Conservation (phyloP, 2,888 invertebrate species). For the Megalurothrips usitatus region DNA sequence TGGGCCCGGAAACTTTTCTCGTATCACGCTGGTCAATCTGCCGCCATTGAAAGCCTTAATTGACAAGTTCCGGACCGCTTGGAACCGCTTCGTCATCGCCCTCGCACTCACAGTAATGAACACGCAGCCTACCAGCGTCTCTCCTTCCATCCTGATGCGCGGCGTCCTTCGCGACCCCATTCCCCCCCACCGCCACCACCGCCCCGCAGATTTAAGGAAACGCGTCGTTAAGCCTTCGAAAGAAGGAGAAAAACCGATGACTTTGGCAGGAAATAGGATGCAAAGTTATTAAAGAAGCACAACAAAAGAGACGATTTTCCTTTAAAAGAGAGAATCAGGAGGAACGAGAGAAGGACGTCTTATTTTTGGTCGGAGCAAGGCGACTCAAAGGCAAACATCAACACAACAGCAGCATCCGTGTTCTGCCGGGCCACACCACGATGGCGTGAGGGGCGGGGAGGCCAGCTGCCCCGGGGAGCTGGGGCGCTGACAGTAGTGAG, state of each 20-base stretch:
- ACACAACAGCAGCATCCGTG: background rate
- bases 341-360: background rate
- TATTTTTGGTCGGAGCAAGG: background rate
- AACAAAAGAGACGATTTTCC: too few species aligned
- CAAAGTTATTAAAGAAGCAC: too few species aligned
- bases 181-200: too few species aligned
- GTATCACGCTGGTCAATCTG: background rate
- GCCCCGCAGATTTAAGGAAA: too few species aligned
- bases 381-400: background rate
- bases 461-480: background rate
- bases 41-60: background rate
- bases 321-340: background rate
- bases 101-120: slow-evolving; percentile 1
- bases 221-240: too few species aligned
- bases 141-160: too few species aligned
- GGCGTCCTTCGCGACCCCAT: too few species aligned
- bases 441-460: background rate
- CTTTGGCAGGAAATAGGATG: too few species aligned
- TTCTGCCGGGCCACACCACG: background rate
- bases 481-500: slow-evolving; percentile 1
- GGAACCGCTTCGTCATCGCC: background rate
- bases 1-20: background rate
- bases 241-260: too few species aligned
- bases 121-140: background rate
- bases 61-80: background rate